Base-by-base conservation (phyloP, 2,888 invertebrate genomes). In the Podabrus alpinus region DNA sequence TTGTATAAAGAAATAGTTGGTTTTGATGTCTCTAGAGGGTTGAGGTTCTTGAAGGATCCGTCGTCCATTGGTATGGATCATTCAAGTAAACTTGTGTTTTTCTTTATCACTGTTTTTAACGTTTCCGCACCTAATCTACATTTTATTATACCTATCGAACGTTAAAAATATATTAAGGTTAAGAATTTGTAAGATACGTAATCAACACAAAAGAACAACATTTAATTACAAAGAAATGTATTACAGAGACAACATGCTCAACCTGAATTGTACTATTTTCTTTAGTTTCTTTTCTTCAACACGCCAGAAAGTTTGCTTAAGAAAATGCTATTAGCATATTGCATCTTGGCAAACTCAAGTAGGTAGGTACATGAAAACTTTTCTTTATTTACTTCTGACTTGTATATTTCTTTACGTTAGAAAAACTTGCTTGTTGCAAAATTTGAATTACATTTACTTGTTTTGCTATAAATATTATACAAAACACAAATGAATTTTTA, bases 361-460 rank as follows among this genome's bases (percentile, higher is more conserved):
- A 64, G 72, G 69, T 75, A 64, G 72, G 69, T 75, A 64, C 72
- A 75, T 45, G 62, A 60, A 69, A 75, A 75, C 69, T 75, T 73
- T 73, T 69, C 75, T 78, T 80, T 80, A 78, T 79, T 78, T 73
- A 76, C 75, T 79, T 80, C 78, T 78, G 80, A 80, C 79, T 80
- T 77, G 79, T 80, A 77, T 75, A 79, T 80, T 79, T 79, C 78
- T 77, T 80, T 80, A 78, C 78, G 75, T 66, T 66, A 69, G 60
- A 75, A 75, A 75, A 72, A 68, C 69, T 72, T 72, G 66, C 25
- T 66, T 59, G 69, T 69, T 59, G 16, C n/a, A 59, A 25, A 61
- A 13, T 59, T 29, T 66, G 19, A 64, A 64, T 64, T 64, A 64
- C 21, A 19, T 64, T 64, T 64, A 64, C n/a, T 13, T 21, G 21